Evolutionary conservation across 1,140 invertebrate species (phyloP).

Genomic region (Drosophila pandora): DNA sequence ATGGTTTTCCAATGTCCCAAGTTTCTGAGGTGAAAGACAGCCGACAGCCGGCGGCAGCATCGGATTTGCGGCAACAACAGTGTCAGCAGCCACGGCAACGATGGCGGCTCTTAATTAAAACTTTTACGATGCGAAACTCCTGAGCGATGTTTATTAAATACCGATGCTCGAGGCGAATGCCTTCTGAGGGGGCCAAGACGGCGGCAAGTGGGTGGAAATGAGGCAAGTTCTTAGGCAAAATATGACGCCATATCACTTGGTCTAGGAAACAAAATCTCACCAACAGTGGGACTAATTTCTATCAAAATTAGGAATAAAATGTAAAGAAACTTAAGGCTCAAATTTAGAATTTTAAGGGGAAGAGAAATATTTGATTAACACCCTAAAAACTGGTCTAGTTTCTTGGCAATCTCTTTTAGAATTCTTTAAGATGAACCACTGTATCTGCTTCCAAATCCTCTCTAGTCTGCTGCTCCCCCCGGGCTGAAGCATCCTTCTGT

Average conservation of each 20-base stretch:
- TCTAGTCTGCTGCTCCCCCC: neutral
- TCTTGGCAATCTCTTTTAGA: neutral
- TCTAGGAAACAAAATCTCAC: neutral
- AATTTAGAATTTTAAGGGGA: no score
- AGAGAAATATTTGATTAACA: no score
- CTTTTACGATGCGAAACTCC: conserved; percentile 52
- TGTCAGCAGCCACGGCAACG: conserved; percentile 5
- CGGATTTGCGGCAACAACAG: conserved; percentile 6
- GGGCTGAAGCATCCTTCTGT: conserved; percentile 21
- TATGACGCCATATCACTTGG: conserved; percentile 58
- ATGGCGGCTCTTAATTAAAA: conserved; percentile 69
- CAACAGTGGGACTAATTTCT: conserved; percentile 19
- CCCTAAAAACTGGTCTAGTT: neutral
- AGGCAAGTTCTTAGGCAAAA: conserved; percentile 16
- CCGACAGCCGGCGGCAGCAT: conserved; percentile 1
- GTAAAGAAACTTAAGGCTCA: neutral
- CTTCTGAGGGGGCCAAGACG: conserved; percentile 2
- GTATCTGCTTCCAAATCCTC: neutral
- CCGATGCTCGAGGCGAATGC: conserved; percentile 57
- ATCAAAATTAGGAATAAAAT: neutral
- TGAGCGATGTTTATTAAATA: conserved; percentile 72
- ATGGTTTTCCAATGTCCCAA: conserved; percentile 49
- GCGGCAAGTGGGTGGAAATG: neutral
- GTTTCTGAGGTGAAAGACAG: conserved; percentile 28
- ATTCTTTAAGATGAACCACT: neutral